These are phyloP conservation scores for Lycocerus yunnanus DNA, from an alignment of 2,888 invertebrate species.

Conservation along the genomic window DNA sequence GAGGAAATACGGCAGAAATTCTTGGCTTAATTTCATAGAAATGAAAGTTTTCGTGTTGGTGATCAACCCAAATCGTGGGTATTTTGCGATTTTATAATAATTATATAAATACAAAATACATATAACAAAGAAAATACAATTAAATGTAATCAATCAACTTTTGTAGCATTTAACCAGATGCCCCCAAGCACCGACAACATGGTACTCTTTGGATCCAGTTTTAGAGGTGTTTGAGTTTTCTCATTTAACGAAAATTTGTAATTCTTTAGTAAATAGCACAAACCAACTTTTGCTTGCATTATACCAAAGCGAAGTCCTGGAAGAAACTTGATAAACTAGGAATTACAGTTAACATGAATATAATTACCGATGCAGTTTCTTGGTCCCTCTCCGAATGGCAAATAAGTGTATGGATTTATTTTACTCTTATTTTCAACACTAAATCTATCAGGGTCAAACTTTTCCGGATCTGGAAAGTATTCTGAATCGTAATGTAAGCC, in stretches of 20 bases:
- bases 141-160: neutral
- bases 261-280: conserved; percentile 28
- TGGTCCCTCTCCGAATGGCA: conserved; percentile 65
- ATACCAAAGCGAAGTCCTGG: conserved; percentile 35
- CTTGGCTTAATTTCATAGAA: too few relatives aligned
- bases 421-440: conserved; percentile 53
- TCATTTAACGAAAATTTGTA: conserved; percentile 28
- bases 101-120: too few relatives aligned
- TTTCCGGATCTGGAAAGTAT: conserved; percentile 19
- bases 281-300: conserved; percentile 35
- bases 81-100: too few relatives aligned
- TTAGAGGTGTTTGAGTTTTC: conserved; percentile 34
- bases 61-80: too few relatives aligned
- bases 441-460: conserved; percentile 22
- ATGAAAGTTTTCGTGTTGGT: too few relatives aligned
- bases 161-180: conserved; percentile 30
- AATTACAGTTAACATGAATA: neutral
- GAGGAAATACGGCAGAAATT: too few relatives aligned
- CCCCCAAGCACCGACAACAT: conserved; percentile 27
- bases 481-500: conserved; percentile 18
- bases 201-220: conserved; percentile 25
- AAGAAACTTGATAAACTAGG: neutral
- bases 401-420: conserved; percentile 59
- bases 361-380: conserved; percentile 60
- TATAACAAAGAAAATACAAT: too few relatives aligned